Percentiles rank a stretch among this genome's conserved stretches.
Evolutionary conservation across 2,888 invertebrate species (phyloP).

Genomic region (Coenonympha arcania): DNA sequence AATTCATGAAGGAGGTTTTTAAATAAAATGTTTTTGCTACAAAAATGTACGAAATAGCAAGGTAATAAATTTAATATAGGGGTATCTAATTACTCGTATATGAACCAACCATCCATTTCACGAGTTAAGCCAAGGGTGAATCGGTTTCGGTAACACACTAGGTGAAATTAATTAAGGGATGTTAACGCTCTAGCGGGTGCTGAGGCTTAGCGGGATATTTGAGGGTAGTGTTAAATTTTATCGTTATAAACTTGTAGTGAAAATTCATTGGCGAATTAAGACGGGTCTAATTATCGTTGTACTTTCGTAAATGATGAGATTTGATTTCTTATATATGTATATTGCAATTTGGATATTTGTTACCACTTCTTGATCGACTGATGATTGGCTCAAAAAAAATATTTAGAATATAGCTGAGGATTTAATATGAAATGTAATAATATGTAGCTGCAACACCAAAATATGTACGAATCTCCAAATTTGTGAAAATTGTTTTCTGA

Average conservation of each 20-base stretch:
- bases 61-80: no score
- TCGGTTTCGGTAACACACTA: conserved; percentile 21
- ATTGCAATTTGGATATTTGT: background rate
- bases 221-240: conserved; percentile 11
- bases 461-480: no score
- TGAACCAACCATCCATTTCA: conserved; percentile 11
- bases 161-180: conserved; percentile 25
- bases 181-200: conserved; percentile 21
- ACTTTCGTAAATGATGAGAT: no score
- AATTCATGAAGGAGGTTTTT: no score
- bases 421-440: no score
- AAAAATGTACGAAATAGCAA: no score
- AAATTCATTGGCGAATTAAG: conserved; percentile 5
- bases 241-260: conserved; percentile 8
- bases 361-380: no score
- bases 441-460: no score
- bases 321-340: background rate
- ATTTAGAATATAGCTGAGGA: no score
- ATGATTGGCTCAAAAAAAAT: no score
- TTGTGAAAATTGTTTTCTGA: no score
- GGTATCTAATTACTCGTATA: background rate
- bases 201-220: conserved; percentile 16
- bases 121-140: conserved; percentile 21
- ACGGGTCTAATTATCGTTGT: background rate
- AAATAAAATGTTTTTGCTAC: no score